A percentile compares a stretch with the other conserved stretches of the same genome.
Evolutionary conservation across 92 coral and sea anemone species (phyloP).

Genomic region (Bergia sp.): DNA sequence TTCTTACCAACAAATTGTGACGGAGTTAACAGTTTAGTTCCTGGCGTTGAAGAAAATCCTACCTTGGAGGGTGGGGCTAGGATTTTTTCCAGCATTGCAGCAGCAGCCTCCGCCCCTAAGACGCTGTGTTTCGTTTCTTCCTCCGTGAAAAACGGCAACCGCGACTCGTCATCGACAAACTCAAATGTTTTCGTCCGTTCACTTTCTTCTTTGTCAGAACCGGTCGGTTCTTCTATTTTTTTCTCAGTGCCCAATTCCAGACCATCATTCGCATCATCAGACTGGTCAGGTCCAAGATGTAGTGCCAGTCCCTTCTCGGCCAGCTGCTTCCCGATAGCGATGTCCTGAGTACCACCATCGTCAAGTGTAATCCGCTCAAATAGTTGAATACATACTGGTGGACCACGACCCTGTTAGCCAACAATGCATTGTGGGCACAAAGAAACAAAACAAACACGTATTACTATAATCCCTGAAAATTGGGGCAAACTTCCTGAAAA

Average conservation of each 20-base stretch:
- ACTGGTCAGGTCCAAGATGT: conserved; percentile 5
- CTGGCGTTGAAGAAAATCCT: conserved; percentile 51
- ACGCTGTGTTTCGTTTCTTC: conserved; percentile 27
- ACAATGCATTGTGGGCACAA: background rate
- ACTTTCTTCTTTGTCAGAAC: background rate
- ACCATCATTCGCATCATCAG: background rate
- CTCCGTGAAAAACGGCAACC: conserved; percentile 29
- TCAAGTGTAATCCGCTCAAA: conserved; percentile 62
- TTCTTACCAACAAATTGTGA: conserved; percentile 35
- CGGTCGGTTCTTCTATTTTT: background rate
- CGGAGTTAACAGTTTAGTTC: conserved; percentile 32
- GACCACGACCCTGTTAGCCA: conserved; percentile 59
- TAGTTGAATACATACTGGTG: conserved; percentile 76
- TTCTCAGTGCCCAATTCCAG: background rate
- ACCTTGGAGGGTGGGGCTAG: conserved; percentile 48
- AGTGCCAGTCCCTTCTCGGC: conserved; percentile 63
- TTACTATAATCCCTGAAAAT: no score
- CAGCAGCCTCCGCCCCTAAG: conserved; percentile 24
- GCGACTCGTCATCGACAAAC: conserved; percentile 29
- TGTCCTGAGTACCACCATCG: conserved; percentile 63
- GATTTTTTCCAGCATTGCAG: conserved; percentile 58
- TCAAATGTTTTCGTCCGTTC: conserved; percentile 18
- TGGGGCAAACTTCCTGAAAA: no score
- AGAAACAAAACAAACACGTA: background rate
- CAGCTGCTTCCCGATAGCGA: conserved; percentile 68